Percentiles rank a stretch among this genome's conserved stretches.
phyloP scores from a whole-genome alignment of 2,113 vertebrate genomes.

The Alouatta palliata region DNA sequence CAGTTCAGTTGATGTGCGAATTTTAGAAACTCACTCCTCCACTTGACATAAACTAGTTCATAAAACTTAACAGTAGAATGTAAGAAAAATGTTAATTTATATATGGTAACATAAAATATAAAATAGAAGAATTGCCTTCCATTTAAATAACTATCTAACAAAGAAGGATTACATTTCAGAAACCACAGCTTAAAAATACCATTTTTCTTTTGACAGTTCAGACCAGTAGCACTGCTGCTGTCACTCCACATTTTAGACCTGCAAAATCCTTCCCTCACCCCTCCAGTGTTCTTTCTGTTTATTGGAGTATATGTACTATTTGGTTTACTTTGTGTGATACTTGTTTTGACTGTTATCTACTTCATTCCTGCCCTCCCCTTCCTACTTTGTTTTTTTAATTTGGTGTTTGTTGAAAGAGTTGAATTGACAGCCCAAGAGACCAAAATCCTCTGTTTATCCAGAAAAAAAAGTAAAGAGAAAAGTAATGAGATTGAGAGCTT shows the following conservation, averaged over 20 bases:
- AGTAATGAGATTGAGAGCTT: not conserved
- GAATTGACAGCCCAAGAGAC: conserved; percentile 26
- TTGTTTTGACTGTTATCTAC: conserved; percentile 52
- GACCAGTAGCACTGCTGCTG: not conserved
- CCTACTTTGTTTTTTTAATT: not conserved
- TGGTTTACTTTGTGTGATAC: conserved; percentile 56
- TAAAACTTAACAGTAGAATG: not conserved
- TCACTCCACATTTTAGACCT: not conserved
- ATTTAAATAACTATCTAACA: not conserved
- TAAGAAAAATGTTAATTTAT: not conserved
- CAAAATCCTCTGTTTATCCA: conserved; percentile 51
- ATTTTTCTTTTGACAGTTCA: not conserved
- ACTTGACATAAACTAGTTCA: not conserved
- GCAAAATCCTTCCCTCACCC: not conserved
- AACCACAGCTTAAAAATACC: not conserved
- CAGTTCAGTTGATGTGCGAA: not conserved
- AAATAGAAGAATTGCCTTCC: not conserved
- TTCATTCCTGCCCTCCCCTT: conserved; percentile 36
- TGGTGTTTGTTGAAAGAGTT: not conserved
- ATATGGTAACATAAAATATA: not conserved
- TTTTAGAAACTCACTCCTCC: not conserved
- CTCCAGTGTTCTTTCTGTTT: not conserved
- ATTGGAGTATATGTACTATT: not conserved
- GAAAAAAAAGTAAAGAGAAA: conserved; percentile 40
- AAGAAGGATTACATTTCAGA: conserved; percentile 16